These are phyloP conservation scores for Drosophila virilis DNA, from an alignment of 1,140 invertebrate species.

Conservation along the genomic window DNA sequence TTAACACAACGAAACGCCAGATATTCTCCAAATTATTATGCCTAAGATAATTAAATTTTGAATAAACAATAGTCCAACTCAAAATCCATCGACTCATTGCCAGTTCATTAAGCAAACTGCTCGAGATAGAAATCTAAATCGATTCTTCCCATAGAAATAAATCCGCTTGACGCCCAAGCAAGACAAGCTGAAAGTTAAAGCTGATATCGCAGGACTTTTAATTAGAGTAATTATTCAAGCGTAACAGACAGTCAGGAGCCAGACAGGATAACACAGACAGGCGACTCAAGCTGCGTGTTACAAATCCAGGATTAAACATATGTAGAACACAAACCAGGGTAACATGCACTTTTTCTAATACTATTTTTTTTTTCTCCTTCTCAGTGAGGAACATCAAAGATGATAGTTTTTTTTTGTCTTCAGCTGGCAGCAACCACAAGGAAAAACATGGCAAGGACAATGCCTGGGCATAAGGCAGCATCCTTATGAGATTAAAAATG, in stretches of 20 bases:
- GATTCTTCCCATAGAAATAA: conserved; percentile 11
- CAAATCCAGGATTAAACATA: conserved; percentile 81
- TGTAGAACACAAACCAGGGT: conserved; percentile 64
- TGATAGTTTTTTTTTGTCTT: conserved; percentile 40
- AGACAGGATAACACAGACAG: conserved; percentile 47
- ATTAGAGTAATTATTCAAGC: conserved; percentile 81
- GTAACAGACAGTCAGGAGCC: conserved; percentile 52
- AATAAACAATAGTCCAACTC: neutral
- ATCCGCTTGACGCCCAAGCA: conserved; percentile 68
- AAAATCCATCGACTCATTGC: conserved; percentile 15
- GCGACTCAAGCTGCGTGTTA: conserved; percentile 60
- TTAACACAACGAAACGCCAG: too few species aligned
- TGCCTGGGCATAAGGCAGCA: conserved; percentile 67
- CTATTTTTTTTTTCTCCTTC: conserved; percentile 38
- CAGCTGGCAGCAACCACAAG: conserved; percentile 58
- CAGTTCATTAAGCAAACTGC: conserved; percentile 18
- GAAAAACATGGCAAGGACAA: conserved; percentile 65
- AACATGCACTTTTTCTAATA: conserved; percentile 46
- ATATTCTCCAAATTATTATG: neutral
- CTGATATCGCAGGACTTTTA: conserved; percentile 64
- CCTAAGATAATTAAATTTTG: conserved; percentile 17
- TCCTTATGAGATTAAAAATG: conserved; percentile 84
- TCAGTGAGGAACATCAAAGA: conserved; percentile 7
- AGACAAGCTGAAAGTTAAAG: conserved; percentile 67
- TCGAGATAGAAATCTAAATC: conserved; percentile 18